Evolutionary conservation across 2,113 vertebrate genomes (phyloP).

Genomic region (Tetrao urogallus): DNA sequence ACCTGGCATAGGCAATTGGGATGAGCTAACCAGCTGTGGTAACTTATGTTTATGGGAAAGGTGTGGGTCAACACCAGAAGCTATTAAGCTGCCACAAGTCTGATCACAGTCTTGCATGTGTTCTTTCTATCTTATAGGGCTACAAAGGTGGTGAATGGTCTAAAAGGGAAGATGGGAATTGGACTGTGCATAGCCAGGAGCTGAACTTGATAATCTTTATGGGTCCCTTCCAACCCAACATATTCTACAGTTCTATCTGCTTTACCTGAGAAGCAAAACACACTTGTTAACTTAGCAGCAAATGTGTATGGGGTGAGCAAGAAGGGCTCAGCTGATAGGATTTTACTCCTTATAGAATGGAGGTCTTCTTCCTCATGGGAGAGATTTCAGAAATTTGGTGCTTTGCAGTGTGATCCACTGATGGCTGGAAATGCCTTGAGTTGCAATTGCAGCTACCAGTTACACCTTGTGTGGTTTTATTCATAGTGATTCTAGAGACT

Average conservation of each 20-base stretch:
- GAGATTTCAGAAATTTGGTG: neutral
- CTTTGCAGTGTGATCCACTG: neutral
- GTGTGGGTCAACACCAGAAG: neutral
- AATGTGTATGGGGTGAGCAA: neutral
- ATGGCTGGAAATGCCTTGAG: neutral
- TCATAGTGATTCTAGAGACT: neutral
- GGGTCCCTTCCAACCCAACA: too few species aligned
- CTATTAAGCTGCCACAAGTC: neutral
- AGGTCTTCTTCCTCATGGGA: neutral
- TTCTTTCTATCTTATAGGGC: neutral
- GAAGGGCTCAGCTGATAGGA: neutral
- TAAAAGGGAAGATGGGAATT: too few species aligned
- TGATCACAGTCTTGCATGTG: neutral
- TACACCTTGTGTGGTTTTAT: neutral
- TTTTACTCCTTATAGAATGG: neutral
- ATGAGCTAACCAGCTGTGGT: neutral
- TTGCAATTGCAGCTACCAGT: neutral
- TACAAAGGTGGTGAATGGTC: too few species aligned
- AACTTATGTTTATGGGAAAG: neutral
- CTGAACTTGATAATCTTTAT: too few species aligned
- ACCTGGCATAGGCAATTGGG: neutral
- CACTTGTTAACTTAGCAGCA: neutral
- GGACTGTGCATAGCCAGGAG: too few species aligned
- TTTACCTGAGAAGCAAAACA: neutral
- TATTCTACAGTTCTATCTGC: neutral